Conservation (phyloP, 37 sponge, comb jelly and placozoan genomes). For the Spongilla lacustris region DNA sequence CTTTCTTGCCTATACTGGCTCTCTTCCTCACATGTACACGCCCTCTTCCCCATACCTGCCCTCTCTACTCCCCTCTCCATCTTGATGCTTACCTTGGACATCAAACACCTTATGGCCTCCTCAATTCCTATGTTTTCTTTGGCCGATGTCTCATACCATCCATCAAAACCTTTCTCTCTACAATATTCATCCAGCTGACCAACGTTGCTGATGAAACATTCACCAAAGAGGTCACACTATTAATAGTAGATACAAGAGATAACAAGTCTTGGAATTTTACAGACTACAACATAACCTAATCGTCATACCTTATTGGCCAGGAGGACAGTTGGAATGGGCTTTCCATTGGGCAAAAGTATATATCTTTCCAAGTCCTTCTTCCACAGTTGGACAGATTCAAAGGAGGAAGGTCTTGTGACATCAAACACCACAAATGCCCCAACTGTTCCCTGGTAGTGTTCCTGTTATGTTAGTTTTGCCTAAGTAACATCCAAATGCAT, state of each 20-base stretch:
- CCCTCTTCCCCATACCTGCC: no score
- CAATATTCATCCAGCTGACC: constrained; percentile 94
- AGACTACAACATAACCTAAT: neutral
- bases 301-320: constrained; percentile 91
- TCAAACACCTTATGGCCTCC: constrained; percentile 90
- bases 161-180: constrained; percentile 86
- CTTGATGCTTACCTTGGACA: constrained; percentile 75
- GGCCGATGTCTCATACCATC: constrained; percentile 97
- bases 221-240: constrained; percentile 91
- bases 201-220: constrained; percentile 82
- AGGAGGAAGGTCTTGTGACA: constrained; percentile 88
- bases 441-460: constrained; percentile 98
- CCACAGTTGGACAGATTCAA: constrained; percentile 98
- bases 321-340: constrained; percentile 87
- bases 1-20: no score
- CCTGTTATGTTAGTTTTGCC: no score
- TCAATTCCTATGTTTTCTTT: constrained; percentile 97
- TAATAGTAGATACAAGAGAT: no score
- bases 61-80: neutral
- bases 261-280: neutral
- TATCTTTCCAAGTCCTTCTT: constrained; percentile 96
- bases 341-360: constrained; percentile 86
- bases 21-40: no score
- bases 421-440: constrained; percentile 99
- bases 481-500: no score